Evolutionary conservation across 2,797 vertebrate genomes (phyloP), one percentile per base, ranked within the genome.

Genomic region (Choloepus didactylus): DNA sequence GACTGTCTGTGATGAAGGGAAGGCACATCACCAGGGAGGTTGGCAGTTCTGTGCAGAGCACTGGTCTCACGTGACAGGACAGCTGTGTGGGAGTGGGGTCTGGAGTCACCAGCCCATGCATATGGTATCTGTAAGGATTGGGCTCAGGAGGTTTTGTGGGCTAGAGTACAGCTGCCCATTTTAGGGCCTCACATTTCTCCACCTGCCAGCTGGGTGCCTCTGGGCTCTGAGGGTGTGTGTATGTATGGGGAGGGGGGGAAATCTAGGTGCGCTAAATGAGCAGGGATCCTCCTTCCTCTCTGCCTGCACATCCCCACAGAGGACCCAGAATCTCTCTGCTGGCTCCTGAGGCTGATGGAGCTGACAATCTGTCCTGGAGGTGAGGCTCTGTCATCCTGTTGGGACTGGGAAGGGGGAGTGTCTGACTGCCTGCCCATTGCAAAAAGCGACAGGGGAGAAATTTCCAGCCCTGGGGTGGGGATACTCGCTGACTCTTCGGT

Each of bases 401-500:
- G 89, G 60, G 69, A 70, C 94, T 44, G 44, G 46, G 46, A 94
- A 69, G 31, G 49, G 46, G 70, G 49, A 69, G 77, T 79, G 69
- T 73, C 93, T 89, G 87, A 62, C 90, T 86, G 96, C 95, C 88
- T 90, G 97, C 54, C 54, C 54, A 56, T 77, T 95, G 95, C 80
- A 87, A 44, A 44, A 44, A 64, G 35, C 29, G 86, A 73, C 81
- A 77, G 83, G 31, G n/a, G 41, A 83, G 66, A 51, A 92, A 88
- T 46, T 3, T 90, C 79, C 79, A n/a, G 7, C 18, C 16, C 54
- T 56, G 60, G 60, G 51, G 4, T 49, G 70, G 31, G 44, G 38
- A 21, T 62, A 64, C 41, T 46, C 46, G 89, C n/a, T 31, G 64
- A 80, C 29, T 19, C 75, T 77, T 67, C 70, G 27, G 2, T 11